Evolutionary conservation across 2,888 invertebrate genomes (phyloP).

Genomic region (Silvanus unidentatus): DNA sequence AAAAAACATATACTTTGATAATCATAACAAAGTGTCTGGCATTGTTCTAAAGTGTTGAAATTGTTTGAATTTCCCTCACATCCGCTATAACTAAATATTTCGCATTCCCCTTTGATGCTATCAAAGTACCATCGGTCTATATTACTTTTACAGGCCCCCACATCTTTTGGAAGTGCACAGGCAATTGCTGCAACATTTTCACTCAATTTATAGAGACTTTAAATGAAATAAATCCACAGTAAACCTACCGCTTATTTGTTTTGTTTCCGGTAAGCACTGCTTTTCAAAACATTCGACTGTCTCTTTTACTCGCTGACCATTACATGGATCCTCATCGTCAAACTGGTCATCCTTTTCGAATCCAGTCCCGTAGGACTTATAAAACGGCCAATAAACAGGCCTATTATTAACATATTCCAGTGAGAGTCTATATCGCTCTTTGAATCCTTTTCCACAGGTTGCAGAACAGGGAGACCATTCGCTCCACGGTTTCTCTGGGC

Average conservation of each 20-base stretch:
- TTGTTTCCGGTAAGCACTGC: conserved; percentile 24
- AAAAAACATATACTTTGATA: conserved; percentile 44
- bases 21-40: conserved; percentile 57
- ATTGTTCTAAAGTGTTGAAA: conserved; percentile 68
- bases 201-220: not conserved
- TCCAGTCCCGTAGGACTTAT: conserved; percentile 22
- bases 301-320: conserved; percentile 48
- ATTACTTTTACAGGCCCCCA: conserved; percentile 73
- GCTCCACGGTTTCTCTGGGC: conserved; percentile 68
- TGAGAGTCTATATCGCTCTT: conserved; percentile 53
- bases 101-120: conserved; percentile 61
- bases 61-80: conserved; percentile 88
- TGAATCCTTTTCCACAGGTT: conserved; percentile 70
- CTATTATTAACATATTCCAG: conserved; percentile 28
- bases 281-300: conserved; percentile 46
- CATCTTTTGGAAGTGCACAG: conserved; percentile 59
- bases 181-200: conserved; percentile 44
- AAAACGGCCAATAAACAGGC: conserved; percentile 27
- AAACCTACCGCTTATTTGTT: conserved; percentile 21
- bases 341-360: conserved; percentile 37
- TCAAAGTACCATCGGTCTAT: conserved; percentile 84
- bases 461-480: conserved; percentile 76
- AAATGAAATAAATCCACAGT: not conserved
- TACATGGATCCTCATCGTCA: conserved; percentile 44
- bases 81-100: conserved; percentile 80